phyloP scores from a whole-genome alignment of 2,113 vertebrate species.

The Saccopteryx leptura region DNA sequence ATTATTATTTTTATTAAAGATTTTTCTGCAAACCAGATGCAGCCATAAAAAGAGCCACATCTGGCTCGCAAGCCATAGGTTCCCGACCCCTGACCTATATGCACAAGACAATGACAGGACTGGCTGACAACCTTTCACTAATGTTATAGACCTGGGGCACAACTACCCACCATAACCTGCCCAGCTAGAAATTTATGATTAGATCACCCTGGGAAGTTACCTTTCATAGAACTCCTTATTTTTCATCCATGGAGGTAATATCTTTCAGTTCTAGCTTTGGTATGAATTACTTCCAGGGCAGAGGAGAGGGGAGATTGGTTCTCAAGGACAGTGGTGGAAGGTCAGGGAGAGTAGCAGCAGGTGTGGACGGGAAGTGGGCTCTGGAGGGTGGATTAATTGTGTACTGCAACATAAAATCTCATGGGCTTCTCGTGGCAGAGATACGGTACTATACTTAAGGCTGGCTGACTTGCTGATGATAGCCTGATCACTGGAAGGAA shows the following conservation, averaged over 20 bases:
- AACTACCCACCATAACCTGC: not conserved
- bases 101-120: not conserved
- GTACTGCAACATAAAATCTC: not conserved
- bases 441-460: not conserved
- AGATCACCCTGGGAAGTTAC: not conserved
- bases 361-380: not conserved
- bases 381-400: not conserved
- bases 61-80: too few species aligned
- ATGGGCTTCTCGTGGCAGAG: not conserved
- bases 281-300: not conserved
- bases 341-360: not conserved
- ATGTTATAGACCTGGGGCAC: not conserved
- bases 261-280: conserved; percentile 7
- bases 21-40: too few species aligned
- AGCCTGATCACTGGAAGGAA: not conserved
- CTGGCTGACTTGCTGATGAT: not conserved
- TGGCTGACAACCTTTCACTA: not conserved
- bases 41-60: too few species aligned
- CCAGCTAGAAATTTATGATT: not conserved
- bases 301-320: not conserved
- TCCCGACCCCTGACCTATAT: not conserved
- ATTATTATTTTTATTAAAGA: too few species aligned
- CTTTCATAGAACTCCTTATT: not conserved
- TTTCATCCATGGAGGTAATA: not conserved
- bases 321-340: not conserved